These are phyloP conservation scores for Tetraneura akinire DNA, from an alignment of 1,140 invertebrate species.

Conservation along the genomic window DNA sequence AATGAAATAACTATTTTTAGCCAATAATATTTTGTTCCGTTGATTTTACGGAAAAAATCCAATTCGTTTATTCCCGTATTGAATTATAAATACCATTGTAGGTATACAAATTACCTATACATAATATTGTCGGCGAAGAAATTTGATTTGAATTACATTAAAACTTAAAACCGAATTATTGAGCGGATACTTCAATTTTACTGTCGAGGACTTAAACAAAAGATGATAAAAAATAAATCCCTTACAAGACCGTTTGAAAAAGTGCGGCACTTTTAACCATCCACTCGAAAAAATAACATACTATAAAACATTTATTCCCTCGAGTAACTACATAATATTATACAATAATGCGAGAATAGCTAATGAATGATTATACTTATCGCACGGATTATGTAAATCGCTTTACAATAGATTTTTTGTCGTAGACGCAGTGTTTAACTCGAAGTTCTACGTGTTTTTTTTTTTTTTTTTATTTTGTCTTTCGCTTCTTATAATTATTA, in stretches of 20 bases:
- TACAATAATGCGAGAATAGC: constrained; percentile 3
- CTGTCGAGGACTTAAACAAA: background rate
- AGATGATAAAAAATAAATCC: background rate
- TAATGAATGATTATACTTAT: constrained; percentile 47
- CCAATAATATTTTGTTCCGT: no score
- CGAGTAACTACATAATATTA: no score
- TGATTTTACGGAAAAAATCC: no score
- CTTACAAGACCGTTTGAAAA: background rate
- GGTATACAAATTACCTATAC: no score
- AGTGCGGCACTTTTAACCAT: background rate
- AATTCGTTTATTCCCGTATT: no score
- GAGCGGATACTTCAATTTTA: background rate
- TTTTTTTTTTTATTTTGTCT: no score
- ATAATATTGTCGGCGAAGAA: no score
- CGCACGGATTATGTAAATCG: constrained; percentile 39
- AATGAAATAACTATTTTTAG: no score
- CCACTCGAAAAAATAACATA: background rate
- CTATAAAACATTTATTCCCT: background rate
- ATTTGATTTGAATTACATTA: no score
- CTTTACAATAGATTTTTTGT: background rate
- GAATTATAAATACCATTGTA: no score
- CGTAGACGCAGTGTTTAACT: constrained; percentile 24
- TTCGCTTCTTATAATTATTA: constrained; percentile 20
- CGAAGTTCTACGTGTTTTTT: no score
- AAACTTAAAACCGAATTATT: no score